A percentile compares a stretch with the other conserved stretches of the same genome.
phyloP scores from a whole-genome alignment of 2,888 invertebrate genomes.

The Hyposoter dolosus region DNA sequence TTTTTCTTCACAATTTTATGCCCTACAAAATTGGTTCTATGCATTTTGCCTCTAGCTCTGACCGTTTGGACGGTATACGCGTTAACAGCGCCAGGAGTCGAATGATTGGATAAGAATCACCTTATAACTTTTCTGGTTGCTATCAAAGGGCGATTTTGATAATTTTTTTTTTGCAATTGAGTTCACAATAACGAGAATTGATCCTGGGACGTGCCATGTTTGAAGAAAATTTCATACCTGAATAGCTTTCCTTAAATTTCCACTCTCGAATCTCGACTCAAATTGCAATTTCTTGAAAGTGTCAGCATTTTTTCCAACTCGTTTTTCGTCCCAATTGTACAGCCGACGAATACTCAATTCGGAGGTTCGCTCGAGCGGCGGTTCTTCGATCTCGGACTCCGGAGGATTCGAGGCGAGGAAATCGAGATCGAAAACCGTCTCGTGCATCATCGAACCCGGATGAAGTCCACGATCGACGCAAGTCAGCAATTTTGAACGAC shows the following conservation, averaged over 20 bases:
- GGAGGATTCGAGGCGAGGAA: slow-evolving; percentile 76
- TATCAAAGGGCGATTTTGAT: background rate
- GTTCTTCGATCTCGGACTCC: slow-evolving; percentile 31
- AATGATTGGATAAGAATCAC: background rate
- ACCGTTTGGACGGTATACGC: background rate
- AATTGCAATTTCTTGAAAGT: slow-evolving; percentile 87
- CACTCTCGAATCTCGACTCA: slow-evolving; percentile 95
- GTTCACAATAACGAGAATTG: background rate
- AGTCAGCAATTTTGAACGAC: slow-evolving; percentile 87
- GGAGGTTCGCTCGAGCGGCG: background rate
- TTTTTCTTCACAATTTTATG: background rate
- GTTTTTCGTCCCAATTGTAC: slow-evolving; percentile 78
- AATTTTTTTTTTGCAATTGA: background rate
- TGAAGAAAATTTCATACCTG: slow-evolving; percentile 86
- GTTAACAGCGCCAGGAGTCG: background rate
- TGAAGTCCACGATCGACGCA: slow-evolving; percentile 90
- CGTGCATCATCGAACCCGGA: slow-evolving; percentile 87
- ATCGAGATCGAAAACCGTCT: slow-evolving; percentile 91
- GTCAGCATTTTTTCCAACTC: slow-evolving; percentile 72
- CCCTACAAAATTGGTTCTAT: background rate
- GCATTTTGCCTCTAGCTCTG: background rate
- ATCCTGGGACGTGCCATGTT: background rate
- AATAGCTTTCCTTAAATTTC: slow-evolving; percentile 93
- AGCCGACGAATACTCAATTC: slow-evolving; percentile 63
- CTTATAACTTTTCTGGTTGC: background rate